A percentile compares a stretch with the other conserved stretches of the same genome.
phyloP scores from a whole-genome alignment of 2,113 vertebrate genomes.

The Rhabdornis inornatus region DNA sequence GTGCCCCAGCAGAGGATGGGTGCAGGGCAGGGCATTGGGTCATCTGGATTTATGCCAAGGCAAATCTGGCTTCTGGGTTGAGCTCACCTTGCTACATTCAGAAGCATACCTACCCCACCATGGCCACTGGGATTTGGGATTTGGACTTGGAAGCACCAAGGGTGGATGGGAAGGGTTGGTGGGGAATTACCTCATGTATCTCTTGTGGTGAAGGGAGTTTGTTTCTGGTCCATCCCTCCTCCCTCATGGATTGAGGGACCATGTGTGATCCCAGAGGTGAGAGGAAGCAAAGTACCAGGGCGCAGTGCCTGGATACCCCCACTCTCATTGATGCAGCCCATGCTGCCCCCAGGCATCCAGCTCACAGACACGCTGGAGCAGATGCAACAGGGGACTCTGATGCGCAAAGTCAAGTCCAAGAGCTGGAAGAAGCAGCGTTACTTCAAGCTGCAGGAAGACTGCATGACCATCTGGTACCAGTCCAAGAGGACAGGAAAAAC shows the following conservation, averaged over 20 bases:
- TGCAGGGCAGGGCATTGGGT: not conserved
- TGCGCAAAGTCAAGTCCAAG: slow-evolving; percentile 92
- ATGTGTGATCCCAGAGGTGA: accelerated
- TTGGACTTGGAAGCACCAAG: accelerated
- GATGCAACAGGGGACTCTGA: slow-evolving; percentile 84
- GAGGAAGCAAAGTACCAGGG: not conserved
- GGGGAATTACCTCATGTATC: not conserved
- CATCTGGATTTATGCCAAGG: accelerated
- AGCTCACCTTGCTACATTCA: not conserved
- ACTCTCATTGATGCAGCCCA: not conserved
- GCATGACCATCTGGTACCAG: slow-evolving; percentile 91
- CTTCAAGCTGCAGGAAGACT: slow-evolving; percentile 89
- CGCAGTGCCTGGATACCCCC: accelerated
- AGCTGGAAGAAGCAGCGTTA: slow-evolving; percentile 90
- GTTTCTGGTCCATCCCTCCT: not conserved
- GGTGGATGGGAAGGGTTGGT: not conserved
- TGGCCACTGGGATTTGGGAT: accelerated
- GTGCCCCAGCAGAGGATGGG: not conserved
- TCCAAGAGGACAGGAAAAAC: slow-evolving; percentile 82
- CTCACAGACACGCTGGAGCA: slow-evolving; percentile 77
- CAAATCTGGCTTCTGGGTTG: not conserved
- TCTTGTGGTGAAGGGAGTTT: not conserved
- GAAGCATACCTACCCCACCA: not conserved
- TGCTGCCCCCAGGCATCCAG: slow-evolving; percentile 73
- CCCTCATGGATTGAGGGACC: not conserved